These are phyloP conservation scores for Dynastes grantii DNA, from an alignment of 2,888 invertebrate genomes.

Conservation along the genomic window DNA sequence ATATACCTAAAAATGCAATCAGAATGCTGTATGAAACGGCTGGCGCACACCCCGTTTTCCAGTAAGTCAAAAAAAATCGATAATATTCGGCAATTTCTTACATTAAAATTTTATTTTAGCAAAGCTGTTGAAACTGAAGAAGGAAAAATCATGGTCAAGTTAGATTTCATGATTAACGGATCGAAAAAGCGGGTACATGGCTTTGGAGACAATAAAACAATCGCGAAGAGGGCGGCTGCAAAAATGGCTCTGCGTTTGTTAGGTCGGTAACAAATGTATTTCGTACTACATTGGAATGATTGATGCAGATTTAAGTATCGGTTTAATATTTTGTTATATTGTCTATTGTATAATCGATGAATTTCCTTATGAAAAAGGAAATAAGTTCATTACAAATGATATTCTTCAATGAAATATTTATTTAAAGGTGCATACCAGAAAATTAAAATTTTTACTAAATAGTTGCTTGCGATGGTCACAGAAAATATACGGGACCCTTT, in stretches of 20 bases:
- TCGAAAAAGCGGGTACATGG: conserved; percentile 77
- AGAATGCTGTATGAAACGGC: conserved; percentile 87
- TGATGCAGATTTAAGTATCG: too few species aligned
- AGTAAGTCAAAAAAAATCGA: conserved; percentile 72
- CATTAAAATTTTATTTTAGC: conserved; percentile 59
- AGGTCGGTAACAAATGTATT: conserved; percentile 9
- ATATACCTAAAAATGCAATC: conserved; percentile 94
- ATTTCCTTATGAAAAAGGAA: too few species aligned
- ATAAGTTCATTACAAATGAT: too few species aligned
- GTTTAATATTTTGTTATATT: too few species aligned
- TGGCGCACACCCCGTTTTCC: conserved; percentile 83
- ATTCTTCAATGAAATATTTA: too few species aligned
- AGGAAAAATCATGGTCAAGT: conserved; percentile 74
- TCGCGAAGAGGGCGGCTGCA: conserved; percentile 85
- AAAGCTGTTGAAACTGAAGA: conserved; percentile 58
- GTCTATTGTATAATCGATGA: too few species aligned
- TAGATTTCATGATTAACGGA: conserved; percentile 77
- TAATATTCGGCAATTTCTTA: conserved; percentile 56
- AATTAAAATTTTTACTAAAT: too few species aligned
- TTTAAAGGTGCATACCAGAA: too few species aligned
- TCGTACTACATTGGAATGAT: not conserved
- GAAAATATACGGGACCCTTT: too few species aligned
- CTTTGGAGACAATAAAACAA: conserved; percentile 79
- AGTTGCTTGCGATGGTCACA: too few species aligned
- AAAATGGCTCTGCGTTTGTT: conserved; percentile 77